Evolutionary conservation across 2,113 vertebrate species (phyloP), one percentile per base, ranked within the genome.

Genomic region (Balaenoptera acutorostrata): DNA sequence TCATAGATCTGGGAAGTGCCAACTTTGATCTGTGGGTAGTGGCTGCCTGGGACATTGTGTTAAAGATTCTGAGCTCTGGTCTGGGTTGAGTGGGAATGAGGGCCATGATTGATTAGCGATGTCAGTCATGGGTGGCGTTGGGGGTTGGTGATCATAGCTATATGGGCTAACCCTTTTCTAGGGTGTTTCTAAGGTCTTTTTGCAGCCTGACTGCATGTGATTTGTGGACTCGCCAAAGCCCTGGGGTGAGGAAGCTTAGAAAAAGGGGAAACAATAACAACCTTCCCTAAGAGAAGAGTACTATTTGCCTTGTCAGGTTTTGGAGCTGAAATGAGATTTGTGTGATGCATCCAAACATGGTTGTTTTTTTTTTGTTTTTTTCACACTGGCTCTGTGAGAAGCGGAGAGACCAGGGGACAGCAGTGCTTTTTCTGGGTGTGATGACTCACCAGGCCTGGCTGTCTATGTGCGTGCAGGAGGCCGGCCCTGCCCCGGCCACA

Each of bases 251-350:
- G n/a, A 90, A 69, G 29, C 21, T 57, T 72, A 57, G 68, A 69
- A 74, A 61, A 61, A 55, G 23, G 33, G 72, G 57, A 69, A 85
- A 77, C 27, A 93, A 71, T 78, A 96, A 80, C 12, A 84, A 61
- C 31, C 72, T 87, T 85, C 21, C 41, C 84, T 92, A 92, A 92
- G 49, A 83, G 52, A 92, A 41, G 6, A 93, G 29, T 44, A 63
- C 81, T 46, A 10, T 92, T 88, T 93, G 52, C 64, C 85, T 95
- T 78, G 75, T 77, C 87, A 68, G 44, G 61, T 88, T 93, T 90
- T 55, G 61, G 84, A 96, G 29, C 33, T n/a, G 61, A 95, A 94
- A 90, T 94, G 59, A 90, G 81, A 96, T 97, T 97, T 96, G 69
- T 87, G 41, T 90, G 88, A 44, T 71, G 29, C 75, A 72, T 18